Evolutionary conservation across 2,888 invertebrate species (phyloP).

Genomic region (Plagodis pulveraria): DNA sequence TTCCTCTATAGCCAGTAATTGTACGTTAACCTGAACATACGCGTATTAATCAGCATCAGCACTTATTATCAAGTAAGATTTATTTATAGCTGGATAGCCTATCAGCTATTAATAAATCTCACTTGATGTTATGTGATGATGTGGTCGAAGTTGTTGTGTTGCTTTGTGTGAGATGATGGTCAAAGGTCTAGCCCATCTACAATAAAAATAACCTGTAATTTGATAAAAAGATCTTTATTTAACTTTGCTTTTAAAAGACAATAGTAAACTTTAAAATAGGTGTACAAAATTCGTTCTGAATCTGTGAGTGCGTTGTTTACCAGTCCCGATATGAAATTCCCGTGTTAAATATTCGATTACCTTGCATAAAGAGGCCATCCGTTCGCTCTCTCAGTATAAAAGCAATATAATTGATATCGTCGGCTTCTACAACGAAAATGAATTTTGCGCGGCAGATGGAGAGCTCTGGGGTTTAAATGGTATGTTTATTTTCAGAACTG

Average conservation of each 20-base stretch:
- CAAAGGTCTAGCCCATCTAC: too few relatives aligned
- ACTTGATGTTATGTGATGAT: too few relatives aligned
- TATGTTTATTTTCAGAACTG: conserved; percentile 11
- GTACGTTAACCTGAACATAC: too few relatives aligned
- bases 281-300: neutral
- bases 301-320: neutral
- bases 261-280: neutral
- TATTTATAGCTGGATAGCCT: too few relatives aligned
- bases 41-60: too few relatives aligned
- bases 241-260: neutral
- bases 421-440: conserved; percentile 19
- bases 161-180: too few relatives aligned
- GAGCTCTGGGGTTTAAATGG: conserved; percentile 16
- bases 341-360: conserved; percentile 25
- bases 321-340: conserved; percentile 1
- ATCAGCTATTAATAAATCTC: too few relatives aligned
- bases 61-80: too few relatives aligned
- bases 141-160: too few relatives aligned
- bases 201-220: too few relatives aligned
- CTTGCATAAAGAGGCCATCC: conserved; percentile 29
- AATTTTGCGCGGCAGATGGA: conserved; percentile 18
- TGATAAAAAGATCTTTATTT: too few relatives aligned
- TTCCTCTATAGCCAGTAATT: too few relatives aligned
- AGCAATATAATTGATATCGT: conserved; percentile 37
- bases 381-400: conserved; percentile 27